A percentile compares a stretch with the other conserved stretches of the same genome.
These are phyloP conservation scores for Porites lutea DNA, from an alignment of 64 coral and sea anemone species.

Conservation along the genomic window DNA sequence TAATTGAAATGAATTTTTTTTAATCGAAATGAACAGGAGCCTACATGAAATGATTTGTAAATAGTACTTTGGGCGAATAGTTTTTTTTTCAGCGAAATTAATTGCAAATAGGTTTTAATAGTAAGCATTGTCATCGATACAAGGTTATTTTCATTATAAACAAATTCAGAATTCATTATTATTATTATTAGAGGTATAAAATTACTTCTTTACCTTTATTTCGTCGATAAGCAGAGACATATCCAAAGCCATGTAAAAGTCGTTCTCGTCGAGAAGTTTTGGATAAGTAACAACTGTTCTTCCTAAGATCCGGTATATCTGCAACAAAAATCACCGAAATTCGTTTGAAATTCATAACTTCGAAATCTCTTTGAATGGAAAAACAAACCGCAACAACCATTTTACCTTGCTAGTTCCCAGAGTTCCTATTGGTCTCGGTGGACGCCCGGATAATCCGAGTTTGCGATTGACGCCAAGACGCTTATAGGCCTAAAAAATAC, in stretches of 20 bases:
- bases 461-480: slow-evolving; percentile 95
- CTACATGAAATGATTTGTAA: too few relatives aligned
- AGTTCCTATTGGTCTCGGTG: slow-evolving; percentile 89
- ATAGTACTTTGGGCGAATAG: too few relatives aligned
- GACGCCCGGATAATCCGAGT: slow-evolving; percentile 83
- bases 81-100: too few relatives aligned
- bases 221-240: slow-evolving; percentile 98
- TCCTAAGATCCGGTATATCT: slow-evolving; percentile 93
- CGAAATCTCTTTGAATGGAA: neutral
- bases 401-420: slow-evolving; percentile 97
- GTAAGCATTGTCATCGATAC: too few relatives aligned
- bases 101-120: too few relatives aligned
- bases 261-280: slow-evolving; percentile 84
- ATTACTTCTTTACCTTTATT: slow-evolving; percentile 73
- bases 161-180: too few relatives aligned
- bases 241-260: slow-evolving; percentile 95
- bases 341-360: neutral
- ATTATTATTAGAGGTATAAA: too few relatives aligned
- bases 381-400: neutral
- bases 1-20: too few relatives aligned
- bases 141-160: too few relatives aligned
- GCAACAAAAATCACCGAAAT: neutral
- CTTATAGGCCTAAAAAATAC: slow-evolving; percentile 61
- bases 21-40: too few relatives aligned
- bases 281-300: slow-evolving; percentile 89